A percentile compares a stretch with the other conserved stretches of the same genome.
Evolutionary conservation across 2,797 vertebrate species (phyloP).

Genomic region (Aulostomus chinensis): DNA sequence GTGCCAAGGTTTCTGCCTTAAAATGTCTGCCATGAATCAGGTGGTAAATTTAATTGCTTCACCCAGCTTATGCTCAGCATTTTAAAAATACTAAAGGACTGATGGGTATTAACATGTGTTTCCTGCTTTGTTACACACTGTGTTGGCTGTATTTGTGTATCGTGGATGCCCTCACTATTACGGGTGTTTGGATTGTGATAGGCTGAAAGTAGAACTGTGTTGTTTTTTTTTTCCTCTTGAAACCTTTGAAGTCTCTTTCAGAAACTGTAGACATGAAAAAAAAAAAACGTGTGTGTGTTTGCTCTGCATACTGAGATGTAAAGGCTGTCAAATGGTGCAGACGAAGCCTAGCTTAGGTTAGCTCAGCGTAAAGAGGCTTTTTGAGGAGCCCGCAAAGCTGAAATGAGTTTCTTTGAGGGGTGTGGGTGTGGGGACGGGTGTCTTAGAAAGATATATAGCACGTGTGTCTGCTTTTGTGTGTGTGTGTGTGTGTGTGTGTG

Average conservation of each 20-base stretch:
- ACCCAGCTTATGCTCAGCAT: conserved; percentile 54
- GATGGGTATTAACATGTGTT: conserved; percentile 65
- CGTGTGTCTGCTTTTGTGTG: conserved; percentile 40
- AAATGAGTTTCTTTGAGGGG: conserved; percentile 79
- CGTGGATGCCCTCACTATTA: conserved; percentile 29
- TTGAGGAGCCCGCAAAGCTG: conserved; percentile 70
- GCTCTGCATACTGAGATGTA: conserved; percentile 69
- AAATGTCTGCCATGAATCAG: conserved; percentile 66
- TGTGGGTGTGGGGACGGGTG: conserved; percentile 52
- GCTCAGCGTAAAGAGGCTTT: conserved; percentile 77
- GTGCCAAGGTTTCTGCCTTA: conserved; percentile 35
- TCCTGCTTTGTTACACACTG: conserved; percentile 51
- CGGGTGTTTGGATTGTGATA: conserved; percentile 48
- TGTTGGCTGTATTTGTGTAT: conserved; percentile 45
- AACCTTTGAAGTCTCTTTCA: conserved; percentile 58
- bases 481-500: conserved; percentile 12
- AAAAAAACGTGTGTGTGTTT: conserved; percentile 40
- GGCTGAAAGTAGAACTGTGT: conserved; percentile 34
- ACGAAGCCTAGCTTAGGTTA: conserved; percentile 74
- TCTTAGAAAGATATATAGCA: conserved; percentile 66
- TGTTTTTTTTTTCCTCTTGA: conserved; percentile 7
- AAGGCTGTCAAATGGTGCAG: conserved; percentile 74
- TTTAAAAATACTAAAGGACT: conserved; percentile 57
- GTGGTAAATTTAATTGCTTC: conserved; percentile 64
- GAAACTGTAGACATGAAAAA: conserved; percentile 45